Base-by-base conservation (phyloP, 2,797 vertebrate genomes). In the Hoplostethus mediterraneus region DNA sequence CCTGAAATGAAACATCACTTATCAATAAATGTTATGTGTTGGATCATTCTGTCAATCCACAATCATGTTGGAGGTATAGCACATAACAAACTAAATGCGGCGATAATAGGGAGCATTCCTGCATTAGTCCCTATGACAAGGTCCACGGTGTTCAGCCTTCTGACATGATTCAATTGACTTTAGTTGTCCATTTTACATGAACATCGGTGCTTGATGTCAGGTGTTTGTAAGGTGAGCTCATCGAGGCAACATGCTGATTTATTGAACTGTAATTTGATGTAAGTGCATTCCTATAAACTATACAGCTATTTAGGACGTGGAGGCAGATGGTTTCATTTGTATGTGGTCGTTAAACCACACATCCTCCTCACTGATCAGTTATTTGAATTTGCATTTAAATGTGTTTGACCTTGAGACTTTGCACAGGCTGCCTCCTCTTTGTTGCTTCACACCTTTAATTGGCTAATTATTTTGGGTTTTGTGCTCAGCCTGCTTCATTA, bases 361-460 rank as follows among this genome's bases (percentile, higher is more conserved):
- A 80, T 87, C 86, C 84, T 86, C 81, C 73, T 79, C 51, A 59
- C 84, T 75, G 75, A 93, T 92, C 79, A 81, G 82, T 88, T 90
- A 86, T 93, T 91, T 91, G 83, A 91, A 94, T 94, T 93, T 92
- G 89, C 90, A 93, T 94, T 92, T 93, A 92, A 93, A 94, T 93
- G 88, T 66, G 85, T 92, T 89, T 94, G 93, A 94, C 93, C 91
- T 94, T 94, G 91, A 90, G 87, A 88, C 86, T 86, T 81, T 80
- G 86, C 82, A 81, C 81, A 78, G 58, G 67, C 90, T 58, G 85
- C 84, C 80, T 90, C 79, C 66, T 90, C 89, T 93, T 90, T 90
- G 88, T 92, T 89, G 85, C 86, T 87, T 89, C 89, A 86, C 93
- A 93, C 92, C 92, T 94, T 93, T 94, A 94, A 94, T 93, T 94